Percentiles rank a stretch among this genome's conserved stretches.
Evolutionary conservation across 1,140 invertebrate genomes (phyloP).

Genomic region (Cheumatopsyche charites): DNA sequence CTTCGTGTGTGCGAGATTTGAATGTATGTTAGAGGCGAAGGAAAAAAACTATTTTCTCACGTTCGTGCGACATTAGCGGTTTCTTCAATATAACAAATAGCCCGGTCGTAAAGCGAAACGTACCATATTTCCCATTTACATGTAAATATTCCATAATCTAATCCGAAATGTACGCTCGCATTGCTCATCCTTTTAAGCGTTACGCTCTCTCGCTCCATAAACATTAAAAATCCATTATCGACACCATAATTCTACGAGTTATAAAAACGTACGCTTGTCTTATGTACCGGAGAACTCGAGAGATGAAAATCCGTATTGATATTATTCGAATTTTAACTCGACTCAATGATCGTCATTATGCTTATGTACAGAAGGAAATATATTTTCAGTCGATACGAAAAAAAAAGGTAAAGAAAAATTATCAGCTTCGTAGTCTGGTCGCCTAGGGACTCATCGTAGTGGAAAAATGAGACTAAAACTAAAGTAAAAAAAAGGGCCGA

Average conservation of each 20-base stretch:
- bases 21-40: no score
- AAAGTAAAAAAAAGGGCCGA: neutral
- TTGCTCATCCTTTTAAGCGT: no score
- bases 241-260: slow-evolving; percentile 21
- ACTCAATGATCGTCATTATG: no score
- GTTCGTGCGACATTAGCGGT: no score
- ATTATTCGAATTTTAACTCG: no score
- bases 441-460: slow-evolving; percentile 19
- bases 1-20: no score
- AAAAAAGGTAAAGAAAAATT: slow-evolving; percentile 28
- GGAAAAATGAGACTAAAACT: neutral
- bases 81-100: no score
- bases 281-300: neutral
- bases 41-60: no score
- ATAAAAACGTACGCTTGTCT: slow-evolving; percentile 9
- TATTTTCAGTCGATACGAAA: slow-evolving; percentile 28
- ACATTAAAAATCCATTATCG: slow-evolving; percentile 34
- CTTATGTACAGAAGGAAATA: slow-evolving; percentile 24
- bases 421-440: slow-evolving; percentile 17
- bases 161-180: no score
- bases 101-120: no score
- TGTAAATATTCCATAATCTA: no score
- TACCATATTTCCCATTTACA: no score
- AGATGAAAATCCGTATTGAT: neutral
- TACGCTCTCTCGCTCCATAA: slow-evolving; percentile 3